These are phyloP conservation scores for Drosophila ercepeae DNA, from an alignment of 1,140 invertebrate genomes.

Conservation along the genomic window DNA sequence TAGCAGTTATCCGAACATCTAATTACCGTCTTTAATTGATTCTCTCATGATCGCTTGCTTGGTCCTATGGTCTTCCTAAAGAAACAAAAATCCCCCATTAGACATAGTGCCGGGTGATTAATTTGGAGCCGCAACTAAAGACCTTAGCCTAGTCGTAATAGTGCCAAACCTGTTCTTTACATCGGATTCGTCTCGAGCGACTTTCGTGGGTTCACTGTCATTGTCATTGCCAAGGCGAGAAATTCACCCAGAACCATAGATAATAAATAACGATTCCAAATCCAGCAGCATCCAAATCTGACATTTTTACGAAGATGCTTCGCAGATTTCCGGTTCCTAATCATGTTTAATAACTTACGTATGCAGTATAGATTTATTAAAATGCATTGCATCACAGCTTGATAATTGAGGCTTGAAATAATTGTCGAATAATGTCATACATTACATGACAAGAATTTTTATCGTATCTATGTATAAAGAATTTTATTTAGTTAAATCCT, in stretches of 20 bases:
- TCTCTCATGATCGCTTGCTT: conserved; percentile 35
- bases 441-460: conserved; percentile 7
- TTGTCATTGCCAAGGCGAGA: conserved; percentile 33
- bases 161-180: conserved; percentile 56
- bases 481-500: conserved; percentile 3
- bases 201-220: conserved; percentile 23
- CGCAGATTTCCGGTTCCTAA: conserved; percentile 32
- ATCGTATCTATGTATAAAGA: background rate
- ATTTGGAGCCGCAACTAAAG: conserved; percentile 47
- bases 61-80: background rate
- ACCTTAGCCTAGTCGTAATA: conserved; percentile 32
- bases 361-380: conserved; percentile 24
- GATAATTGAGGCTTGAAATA: conserved; percentile 23
- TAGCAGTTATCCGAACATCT: conserved; percentile 47
- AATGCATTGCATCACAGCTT: conserved; percentile 44
- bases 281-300: conserved; percentile 14
- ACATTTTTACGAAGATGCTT: conserved; percentile 31
- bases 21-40: conserved; percentile 50
- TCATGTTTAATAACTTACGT: conserved; percentile 8
- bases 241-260: conserved; percentile 22
- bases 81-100: conserved; percentile 31
- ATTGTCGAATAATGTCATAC: conserved; percentile 18
- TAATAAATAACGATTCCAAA: conserved; percentile 34
- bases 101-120: conserved; percentile 43
- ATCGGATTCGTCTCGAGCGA: conserved; percentile 17